phyloP scores from a whole-genome alignment of 2,888 invertebrate genomes.

The Palloptera scutellata region DNA sequence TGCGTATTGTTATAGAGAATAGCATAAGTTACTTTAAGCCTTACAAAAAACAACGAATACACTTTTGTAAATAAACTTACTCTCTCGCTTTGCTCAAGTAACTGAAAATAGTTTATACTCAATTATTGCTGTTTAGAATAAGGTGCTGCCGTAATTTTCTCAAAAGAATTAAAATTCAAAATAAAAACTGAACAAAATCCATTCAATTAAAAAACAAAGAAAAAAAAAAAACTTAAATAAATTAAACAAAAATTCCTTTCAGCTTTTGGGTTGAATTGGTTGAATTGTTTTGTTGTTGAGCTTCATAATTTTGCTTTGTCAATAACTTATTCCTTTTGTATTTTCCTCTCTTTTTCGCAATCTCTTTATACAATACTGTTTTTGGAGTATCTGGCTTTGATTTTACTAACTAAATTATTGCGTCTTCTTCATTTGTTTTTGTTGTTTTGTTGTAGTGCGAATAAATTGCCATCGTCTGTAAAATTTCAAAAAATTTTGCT shows the following conservation, averaged over 20 bases:
- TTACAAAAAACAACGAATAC: background rate
- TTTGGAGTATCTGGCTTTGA: too few species aligned
- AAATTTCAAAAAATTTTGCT: conserved; percentile 37
- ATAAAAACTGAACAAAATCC: too few species aligned
- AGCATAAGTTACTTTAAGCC: conserved; percentile 18
- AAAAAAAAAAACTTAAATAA: too few species aligned
- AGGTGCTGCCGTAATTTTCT: conserved; percentile 30
- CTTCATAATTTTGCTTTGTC: too few species aligned
- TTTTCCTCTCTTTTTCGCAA: too few species aligned
- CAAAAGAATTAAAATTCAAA: too few species aligned
- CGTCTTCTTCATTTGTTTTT: conserved; percentile 39
- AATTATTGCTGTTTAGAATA: conserved; percentile 19
- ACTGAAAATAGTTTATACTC: background rate
- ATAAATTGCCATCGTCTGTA: conserved; percentile 35
- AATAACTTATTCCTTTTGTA: too few species aligned
- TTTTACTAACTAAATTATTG: conserved; percentile 33
- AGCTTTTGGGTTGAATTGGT: background rate
- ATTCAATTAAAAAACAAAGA: too few species aligned
- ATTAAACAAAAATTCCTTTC: background rate
- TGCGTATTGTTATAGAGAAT: background rate
- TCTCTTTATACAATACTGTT: too few species aligned
- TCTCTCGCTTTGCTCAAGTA: too few species aligned
- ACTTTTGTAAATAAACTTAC: background rate
- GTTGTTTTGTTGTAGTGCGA: conserved; percentile 33
- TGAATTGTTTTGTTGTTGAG: too few species aligned